Percentiles rank a stretch among this genome's conserved stretches.
Conservation (phyloP, 2,113 vertebrate species). For the Eptesicus fuscus region DNA sequence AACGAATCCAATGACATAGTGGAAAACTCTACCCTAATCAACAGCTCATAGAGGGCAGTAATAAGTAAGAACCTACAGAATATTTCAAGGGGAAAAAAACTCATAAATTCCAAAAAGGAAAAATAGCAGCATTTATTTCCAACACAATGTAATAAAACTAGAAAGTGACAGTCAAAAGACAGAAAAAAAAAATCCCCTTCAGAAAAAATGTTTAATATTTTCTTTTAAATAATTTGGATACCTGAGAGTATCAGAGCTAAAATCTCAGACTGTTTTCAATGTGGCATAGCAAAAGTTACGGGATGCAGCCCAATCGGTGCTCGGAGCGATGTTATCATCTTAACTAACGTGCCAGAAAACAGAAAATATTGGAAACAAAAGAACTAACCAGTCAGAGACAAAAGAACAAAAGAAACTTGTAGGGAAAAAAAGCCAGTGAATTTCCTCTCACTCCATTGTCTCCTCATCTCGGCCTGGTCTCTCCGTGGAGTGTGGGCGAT, state of each 20-base stretch:
- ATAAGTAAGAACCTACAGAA: neutral
- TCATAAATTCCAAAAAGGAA: neutral
- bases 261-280: neutral
- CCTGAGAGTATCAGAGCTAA: neutral
- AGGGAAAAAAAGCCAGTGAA: neutral
- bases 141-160: neutral
- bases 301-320: neutral
- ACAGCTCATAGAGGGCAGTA: neutral
- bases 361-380: neutral
- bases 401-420: neutral
- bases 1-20: neutral
- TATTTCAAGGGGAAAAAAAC: neutral
- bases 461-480: neutral
- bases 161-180: neutral
- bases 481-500: neutral
- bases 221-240: neutral
- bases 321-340: neutral
- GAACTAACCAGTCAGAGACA: neutral
- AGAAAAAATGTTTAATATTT: neutral
- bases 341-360: neutral
- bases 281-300: neutral
- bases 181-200: neutral
- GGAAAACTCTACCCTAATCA: neutral
- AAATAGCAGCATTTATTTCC: neutral
- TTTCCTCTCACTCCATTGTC: neutral